Evolutionary conservation across 1,140 invertebrate genomes (phyloP), one percentile per base, ranked within the genome.

Genomic region (Aphidius gifuensis): DNA sequence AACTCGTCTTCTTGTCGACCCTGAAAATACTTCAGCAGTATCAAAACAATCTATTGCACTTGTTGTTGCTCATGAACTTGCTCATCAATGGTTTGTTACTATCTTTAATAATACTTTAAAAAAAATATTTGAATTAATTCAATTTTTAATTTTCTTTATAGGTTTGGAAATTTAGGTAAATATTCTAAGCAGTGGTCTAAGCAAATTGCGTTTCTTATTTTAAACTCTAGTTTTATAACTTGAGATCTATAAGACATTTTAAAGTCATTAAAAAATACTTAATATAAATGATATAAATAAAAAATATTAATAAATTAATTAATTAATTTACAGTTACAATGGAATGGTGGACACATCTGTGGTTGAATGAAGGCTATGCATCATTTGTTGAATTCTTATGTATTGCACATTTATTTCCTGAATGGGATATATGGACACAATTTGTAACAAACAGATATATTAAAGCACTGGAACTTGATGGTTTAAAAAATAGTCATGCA

Each of bases 301-400:
- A 32, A 32, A 32, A 32, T 32, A 32, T 32, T 32, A 32, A 2
- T 32, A 32, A 32, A 32, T 32, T 1, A 32, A 32, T 32, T 1
- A 32, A 32, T 32, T 3, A 32, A 32, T 32, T 32, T 4, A 32
- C 23, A 5, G 93, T 96, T 0, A 96, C 94, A 7, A 97, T 97
- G 94, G 92, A 94, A 80, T 90, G 88, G 88, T 90, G 88, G 88
- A 90, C 88, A 3, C 88, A 91, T 75, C 73, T 91, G 6, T 96
- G 93, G 93, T 77, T 97, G 1, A 97, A 97, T 78, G 94, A 97
- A 76, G 94, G 94, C 5, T 96, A 97, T 76, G 93, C 94, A 6
- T 90, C 90, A 0, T 95, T 94, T 80, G 89, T 93, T 4, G 91
- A 94, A 74, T 95, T 91, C 70, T 80, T 96, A 1, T 96, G 93